Evolutionary conservation across 2,113 vertebrate genomes (phyloP).

Genomic region (Leucopsar rothschildi): DNA sequence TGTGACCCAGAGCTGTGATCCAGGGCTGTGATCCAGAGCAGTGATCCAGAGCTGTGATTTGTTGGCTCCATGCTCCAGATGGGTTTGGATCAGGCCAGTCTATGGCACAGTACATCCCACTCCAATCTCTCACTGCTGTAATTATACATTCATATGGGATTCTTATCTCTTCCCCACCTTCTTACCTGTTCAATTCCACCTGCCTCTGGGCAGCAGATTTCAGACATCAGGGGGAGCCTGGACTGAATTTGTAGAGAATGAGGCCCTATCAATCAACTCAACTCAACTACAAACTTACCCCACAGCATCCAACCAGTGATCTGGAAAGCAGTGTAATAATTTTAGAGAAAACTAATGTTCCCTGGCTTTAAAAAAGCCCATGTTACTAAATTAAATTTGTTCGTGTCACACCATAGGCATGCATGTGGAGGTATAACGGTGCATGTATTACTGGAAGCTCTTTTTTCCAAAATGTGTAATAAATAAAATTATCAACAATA

Average conservation of each 20-base stretch:
- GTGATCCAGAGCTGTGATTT: neutral
- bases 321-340: neutral
- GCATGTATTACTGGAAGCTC: neutral
- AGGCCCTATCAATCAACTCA: neutral
- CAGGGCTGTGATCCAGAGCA: neutral
- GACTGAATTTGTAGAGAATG: neutral
- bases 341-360: neutral
- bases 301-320: neutral
- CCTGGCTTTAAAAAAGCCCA: neutral
- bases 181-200: neutral
- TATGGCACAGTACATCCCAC: neutral
- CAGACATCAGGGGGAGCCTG: neutral
- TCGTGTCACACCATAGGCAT: neutral
- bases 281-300: neutral
- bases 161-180: neutral
- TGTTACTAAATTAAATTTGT: neutral
- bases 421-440: neutral
- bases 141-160: accelerated
- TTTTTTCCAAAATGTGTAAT: neutral
- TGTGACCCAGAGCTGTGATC: too few relatives aligned
- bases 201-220: neutral
- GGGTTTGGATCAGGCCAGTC: neutral
- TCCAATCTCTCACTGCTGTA: neutral
- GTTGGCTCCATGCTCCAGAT: neutral
- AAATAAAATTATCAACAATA: neutral